phyloP scores from a whole-genome alignment of 2,888 invertebrate species.

The Chalcosyrphus nemorum region DNA sequence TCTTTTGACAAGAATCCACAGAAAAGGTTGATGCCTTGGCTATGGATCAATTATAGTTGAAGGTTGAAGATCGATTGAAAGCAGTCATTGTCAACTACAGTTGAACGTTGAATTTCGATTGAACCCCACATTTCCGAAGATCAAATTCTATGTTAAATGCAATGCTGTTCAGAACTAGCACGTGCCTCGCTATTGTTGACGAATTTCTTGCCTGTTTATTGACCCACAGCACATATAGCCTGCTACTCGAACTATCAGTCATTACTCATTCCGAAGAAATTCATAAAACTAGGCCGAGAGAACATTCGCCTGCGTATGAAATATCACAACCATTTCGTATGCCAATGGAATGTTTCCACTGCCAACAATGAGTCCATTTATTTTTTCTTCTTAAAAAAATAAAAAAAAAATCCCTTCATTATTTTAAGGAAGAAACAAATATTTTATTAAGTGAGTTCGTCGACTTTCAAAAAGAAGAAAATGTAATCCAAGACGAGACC shows the following conservation, averaged over 20 bases:
- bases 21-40: too few species aligned
- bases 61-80: too few species aligned
- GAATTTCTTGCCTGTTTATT: not conserved
- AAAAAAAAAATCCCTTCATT: too few species aligned
- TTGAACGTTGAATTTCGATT: too few species aligned
- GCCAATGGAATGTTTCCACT: not conserved
- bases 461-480: conserved; percentile 41
- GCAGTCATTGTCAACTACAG: too few species aligned
- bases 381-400: not conserved
- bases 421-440: conserved; percentile 1
- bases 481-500: conserved; percentile 49
- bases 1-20: too few species aligned
- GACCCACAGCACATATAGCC: not conserved
- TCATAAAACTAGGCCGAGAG: not conserved
- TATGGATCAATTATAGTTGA: too few species aligned
- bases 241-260: not conserved
- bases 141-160: too few species aligned
- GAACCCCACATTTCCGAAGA: too few species aligned
- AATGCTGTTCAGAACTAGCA: too few species aligned
- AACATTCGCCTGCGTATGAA: not conserved
- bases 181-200: not conserved
- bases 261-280: not conserved
- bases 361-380: not conserved
- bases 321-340: not conserved
- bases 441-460: conserved; percentile 30